Base-by-base conservation (phyloP, 2,113 vertebrate genomes). In the Empidonax traillii region DNA sequence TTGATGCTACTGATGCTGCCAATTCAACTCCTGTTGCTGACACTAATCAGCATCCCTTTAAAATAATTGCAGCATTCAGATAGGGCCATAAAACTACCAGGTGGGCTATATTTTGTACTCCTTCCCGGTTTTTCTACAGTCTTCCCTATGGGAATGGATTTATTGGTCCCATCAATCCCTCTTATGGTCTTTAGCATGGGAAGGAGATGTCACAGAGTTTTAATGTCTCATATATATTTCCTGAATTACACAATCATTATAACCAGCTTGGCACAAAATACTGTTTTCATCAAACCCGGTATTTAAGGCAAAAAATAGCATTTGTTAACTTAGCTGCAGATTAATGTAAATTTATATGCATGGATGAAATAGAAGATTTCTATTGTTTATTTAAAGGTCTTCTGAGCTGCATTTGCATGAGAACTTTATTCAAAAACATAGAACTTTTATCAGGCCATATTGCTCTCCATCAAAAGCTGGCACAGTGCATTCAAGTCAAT, bases 81-180 rank as follows among this genome's bases (percentile, higher is more conserved):
- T 3, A 77, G 61, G 88, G 72, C 92, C 91, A 72, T 91, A 89
- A 95, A 97, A 75, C 83, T 85, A 80, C 62, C 59, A 72, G 89
- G 85, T 96, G 89, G 93, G 96, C 95, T 88, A 56, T 72, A 91
- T 93, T 94, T 87, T 3, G n/a, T 72, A 43, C 83, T 44, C 53
- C 78, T 94, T 93, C 93, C 96, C 67, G 19, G 35, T 93, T 95
- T 96, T 96, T 94, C 83, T 97, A 80, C 82, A 84, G 55, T 81
- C 95, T 95, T 96, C 79, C 96, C 95, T 91, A 53, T 2, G 37
- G 96, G 90, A 97, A 95, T 75, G 67, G 83, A 95, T 97, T 97
- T 98, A 97, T 94, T 96, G 93, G 86, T 94, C 87, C 85, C 91
- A 96, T 97, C 96, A 97, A 96, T 97, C 91, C 89, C 93, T 91